These are phyloP conservation scores for Esox masquinongy DNA, from an alignment of 2,797 vertebrate genomes.

Conservation along the genomic window DNA sequence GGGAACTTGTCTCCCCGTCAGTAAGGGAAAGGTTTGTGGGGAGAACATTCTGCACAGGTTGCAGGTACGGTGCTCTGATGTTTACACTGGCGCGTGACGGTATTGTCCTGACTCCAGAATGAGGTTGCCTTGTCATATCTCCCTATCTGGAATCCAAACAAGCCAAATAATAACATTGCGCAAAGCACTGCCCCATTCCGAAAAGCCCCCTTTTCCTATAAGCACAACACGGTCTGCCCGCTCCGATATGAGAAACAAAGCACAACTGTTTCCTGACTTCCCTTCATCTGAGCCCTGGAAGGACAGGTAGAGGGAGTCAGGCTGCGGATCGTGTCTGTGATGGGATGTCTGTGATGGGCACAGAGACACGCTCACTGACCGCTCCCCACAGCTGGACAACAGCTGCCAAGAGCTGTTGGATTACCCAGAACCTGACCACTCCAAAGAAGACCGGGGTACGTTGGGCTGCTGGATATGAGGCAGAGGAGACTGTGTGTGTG, in stretches of 20 bases:
- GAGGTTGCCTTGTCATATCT: not conserved
- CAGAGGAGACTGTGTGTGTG: not conserved
- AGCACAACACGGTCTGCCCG: not conserved
- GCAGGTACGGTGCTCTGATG: not conserved
- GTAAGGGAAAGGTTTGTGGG: not conserved
- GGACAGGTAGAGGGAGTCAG: conserved; percentile 26
- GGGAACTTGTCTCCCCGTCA: not conserved
- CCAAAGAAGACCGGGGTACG: not conserved
- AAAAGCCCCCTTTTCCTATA: not conserved
- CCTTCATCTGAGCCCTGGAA: conserved; percentile 8
- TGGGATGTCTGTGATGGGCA: conserved; percentile 22
- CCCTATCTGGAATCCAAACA: not conserved
- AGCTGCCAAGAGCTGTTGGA: conserved; percentile 40
- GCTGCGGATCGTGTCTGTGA: not conserved
- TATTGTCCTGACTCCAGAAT: not conserved
- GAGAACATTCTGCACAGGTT: not conserved
- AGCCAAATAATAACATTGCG: not conserved
- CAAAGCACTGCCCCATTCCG: too few species aligned
- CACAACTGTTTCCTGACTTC: not conserved
- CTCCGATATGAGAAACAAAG: not conserved
- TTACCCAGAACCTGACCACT: conserved; percentile 13
- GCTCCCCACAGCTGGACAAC: conserved; percentile 41
- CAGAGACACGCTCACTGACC: conserved; percentile 17
- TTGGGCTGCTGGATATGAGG: not conserved
- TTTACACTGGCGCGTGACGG: not conserved